Evolutionary conservation across 1,140 invertebrate species (phyloP), one percentile per base, ranked within the genome.

Genomic region (Cherax quadricarinatus): DNA sequence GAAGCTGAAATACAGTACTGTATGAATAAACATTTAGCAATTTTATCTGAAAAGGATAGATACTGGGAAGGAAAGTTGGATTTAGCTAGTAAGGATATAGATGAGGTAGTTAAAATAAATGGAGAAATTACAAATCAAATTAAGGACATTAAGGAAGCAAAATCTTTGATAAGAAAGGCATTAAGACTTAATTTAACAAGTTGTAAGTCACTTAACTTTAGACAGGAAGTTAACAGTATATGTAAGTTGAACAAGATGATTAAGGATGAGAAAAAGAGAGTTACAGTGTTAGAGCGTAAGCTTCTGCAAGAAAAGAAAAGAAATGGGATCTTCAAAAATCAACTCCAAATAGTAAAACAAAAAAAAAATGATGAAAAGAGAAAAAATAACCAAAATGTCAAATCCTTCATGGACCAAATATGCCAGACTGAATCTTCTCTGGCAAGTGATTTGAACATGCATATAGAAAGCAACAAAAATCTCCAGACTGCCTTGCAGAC

Each of bases 201-300:
- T 60, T 9, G n/a, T 6, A 30, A 41, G 21, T 5, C 82, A 7
- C 53, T 84, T 3, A 60, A 60, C 18, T 30, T 84, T 2, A 53
- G 16, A 53, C 6, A 53, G n/a, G 82, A 84, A 60, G 12, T 84
- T 53, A 53, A 53, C 12, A 24, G 53, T n/a, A 53, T 84, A 12
- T 57, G 53, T 41, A 84, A 30, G 53, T 24, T 84, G 18, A 84
- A 21, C 24, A 60, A 30, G 16, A 24, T 53, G 21, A 18, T 84
- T 18, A 60, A 84, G 53, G 82, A 84, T 53, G 53, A 84, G 82
- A 84, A 60, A 62, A 53, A 24, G 53, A 84, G 53, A 30, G 24
- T 12, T 60, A 24, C 24, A 24, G 4, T 30, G 24, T 4, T 60
- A 4, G n/a, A 84, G 6, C 51, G 21, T 41, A 24, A 84, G 21